Percentiles rank a stretch among this genome's conserved stretches.
These are phyloP conservation scores for Orussus abietinus DNA, from an alignment of 1,140 invertebrate species.

Conservation along the genomic window DNA sequence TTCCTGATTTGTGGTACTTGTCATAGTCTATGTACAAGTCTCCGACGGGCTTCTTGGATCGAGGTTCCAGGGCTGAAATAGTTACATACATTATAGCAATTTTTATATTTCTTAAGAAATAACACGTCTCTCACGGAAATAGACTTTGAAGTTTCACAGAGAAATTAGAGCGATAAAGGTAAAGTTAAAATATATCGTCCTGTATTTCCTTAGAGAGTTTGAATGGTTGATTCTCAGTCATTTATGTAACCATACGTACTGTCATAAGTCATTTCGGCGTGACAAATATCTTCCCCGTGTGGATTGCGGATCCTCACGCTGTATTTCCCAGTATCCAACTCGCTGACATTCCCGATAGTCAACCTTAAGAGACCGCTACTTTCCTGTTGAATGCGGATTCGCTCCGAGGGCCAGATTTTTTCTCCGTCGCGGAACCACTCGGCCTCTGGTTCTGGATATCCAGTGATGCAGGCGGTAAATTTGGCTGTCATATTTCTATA, in stretches of 20 bases:
- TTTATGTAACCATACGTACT: conserved; percentile 61
- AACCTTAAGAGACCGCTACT: conserved; percentile 75
- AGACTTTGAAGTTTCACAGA: too few relatives aligned
- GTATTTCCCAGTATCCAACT: conserved; percentile 79
- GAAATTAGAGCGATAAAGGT: too few relatives aligned
- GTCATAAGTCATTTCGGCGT: conserved; percentile 77
- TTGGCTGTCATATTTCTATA: conserved; percentile 85
- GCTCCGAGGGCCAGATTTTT: conserved; percentile 73
- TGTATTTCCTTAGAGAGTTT: too few relatives aligned
- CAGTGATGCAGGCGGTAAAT: conserved; percentile 84
- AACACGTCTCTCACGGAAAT: too few relatives aligned
- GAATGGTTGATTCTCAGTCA: too few relatives aligned
- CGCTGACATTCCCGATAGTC: conserved; percentile 68
- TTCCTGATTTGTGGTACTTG: conserved; percentile 74
- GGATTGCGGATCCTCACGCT: conserved; percentile 76
- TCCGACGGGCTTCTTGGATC: conserved; percentile 65
- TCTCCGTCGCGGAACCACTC: conserved; percentile 81
- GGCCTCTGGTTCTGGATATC: conserved; percentile 80
- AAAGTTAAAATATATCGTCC: conserved; percentile 6
- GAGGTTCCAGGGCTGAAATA: conserved; percentile 63
- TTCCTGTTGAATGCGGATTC: conserved; percentile 79
- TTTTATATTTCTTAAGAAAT: too few relatives aligned
- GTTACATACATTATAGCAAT: too few relatives aligned
- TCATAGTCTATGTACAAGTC: conserved; percentile 84
- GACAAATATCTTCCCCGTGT: conserved; percentile 78